A percentile compares a stretch with the other conserved stretches of the same genome.
Conservation (phyloP, 2,113 vertebrate genomes). For the Varanus salvator region DNA sequence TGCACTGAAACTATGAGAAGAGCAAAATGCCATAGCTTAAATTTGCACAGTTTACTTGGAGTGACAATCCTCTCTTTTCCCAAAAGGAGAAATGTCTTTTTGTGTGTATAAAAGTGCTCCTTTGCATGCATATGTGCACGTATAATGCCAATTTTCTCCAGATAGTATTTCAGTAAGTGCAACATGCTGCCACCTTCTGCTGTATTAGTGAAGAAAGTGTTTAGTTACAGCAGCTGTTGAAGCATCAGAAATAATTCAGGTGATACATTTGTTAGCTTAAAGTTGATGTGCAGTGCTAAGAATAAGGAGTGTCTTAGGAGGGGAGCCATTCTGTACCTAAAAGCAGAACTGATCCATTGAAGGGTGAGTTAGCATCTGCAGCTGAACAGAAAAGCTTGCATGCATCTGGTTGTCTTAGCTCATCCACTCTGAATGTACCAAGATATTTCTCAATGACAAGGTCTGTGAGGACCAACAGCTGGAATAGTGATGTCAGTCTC, state of each 20-base stretch:
- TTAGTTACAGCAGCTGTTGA: slow-evolving; percentile 4
- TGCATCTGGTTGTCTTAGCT: slow-evolving; percentile 2
- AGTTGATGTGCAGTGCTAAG: slow-evolving; percentile 9
- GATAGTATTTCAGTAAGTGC: accelerated
- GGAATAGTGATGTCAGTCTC: neutral
- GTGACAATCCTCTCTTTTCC: slow-evolving; percentile 5
- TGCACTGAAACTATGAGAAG: slow-evolving; percentile 5
- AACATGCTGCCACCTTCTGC: slow-evolving; percentile 31
- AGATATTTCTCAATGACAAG: neutral
- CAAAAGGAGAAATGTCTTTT: neutral
- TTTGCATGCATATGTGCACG: neutral
- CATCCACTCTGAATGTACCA: neutral
- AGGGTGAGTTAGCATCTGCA: neutral
- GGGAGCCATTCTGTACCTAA: neutral
- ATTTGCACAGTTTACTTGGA: slow-evolving; percentile 1
- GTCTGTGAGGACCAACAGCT: neutral
- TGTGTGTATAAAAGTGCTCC: neutral
- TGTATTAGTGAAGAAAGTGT: slow-evolving; percentile 23
- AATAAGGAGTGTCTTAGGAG: slow-evolving; percentile 24
- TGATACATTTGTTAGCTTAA: neutral
- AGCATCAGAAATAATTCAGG: neutral
- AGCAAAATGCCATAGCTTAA: neutral
- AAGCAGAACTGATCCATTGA: slow-evolving; percentile 2
- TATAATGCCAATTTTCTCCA: neutral
- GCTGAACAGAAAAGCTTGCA: neutral